Base-by-base conservation (phyloP, 2,113 vertebrate genomes). In the Lutjanus erythropterus region DNA sequence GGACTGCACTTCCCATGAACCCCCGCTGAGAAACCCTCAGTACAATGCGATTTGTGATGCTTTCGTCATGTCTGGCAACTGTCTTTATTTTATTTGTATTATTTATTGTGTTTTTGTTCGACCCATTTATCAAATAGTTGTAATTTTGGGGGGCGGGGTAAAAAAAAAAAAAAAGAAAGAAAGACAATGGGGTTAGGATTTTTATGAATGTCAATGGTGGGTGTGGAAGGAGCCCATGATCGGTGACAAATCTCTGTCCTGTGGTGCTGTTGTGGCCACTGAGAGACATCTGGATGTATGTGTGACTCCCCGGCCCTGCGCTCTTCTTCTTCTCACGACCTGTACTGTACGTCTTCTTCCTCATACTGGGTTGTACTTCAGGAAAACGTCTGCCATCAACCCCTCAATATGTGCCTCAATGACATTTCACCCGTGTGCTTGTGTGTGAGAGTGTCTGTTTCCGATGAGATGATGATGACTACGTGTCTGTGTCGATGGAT, bases 361-460 rank as follows among this genome's bases (percentile, higher is more conserved):
- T 93, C 88, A 90, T 89, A 87, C 88, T 64, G 90, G 89, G 91
- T 93, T 91, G 91, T 90, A 86, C 86, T 94, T 94, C 92, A 93
- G 92, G 92, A 95, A 92, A 94, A 89, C 42, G 87, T 91, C 90
- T 59, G 84, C 90, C 89, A 94, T 93, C 91, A 86, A 92, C 88
- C 89, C 92, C 91, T 91, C 85, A 80, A 92, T 88, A 95, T 94
- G 94, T 95, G 95, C 93, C 93, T 95, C 90, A 81, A 93, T 93
- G 83, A 93, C 92, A 89, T 93, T 90, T 91, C 81, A 89, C 85
- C 86, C 27, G 83, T 73, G 80, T 88, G 84, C 84, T 76, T 90
- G 83, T 66, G 87, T 90, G 83, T 66, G 87, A 80, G 85, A 66
- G 87, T 76, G 84, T 73, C 42, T 82, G 83, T 67, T 71, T 87